Evolutionary conservation across 2,888 invertebrate species (phyloP), one percentile per base, ranked within the genome.

Genomic region (Suillia variegata): DNA sequence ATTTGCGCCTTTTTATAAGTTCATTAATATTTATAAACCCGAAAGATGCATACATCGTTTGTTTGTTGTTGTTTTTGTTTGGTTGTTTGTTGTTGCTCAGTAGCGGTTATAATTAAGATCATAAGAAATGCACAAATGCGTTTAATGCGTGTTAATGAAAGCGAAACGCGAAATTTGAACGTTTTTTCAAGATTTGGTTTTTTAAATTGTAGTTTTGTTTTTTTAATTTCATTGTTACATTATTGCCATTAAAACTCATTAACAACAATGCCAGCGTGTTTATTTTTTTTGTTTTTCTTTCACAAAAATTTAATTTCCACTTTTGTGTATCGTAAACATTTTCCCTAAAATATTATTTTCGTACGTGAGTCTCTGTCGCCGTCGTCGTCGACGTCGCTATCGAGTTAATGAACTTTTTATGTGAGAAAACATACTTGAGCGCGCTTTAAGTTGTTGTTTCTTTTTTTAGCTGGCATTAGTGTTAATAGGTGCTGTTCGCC

Each of bases 161-260:
- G 52, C 52, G 52, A 53, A 53, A 53, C 52, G 52, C 52, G 52
- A 10, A 31, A 15, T 54, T 56, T 60, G 10, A 6, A 12, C 26
- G 31, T 20, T 47, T 52, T 18, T 22, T 51, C 45, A n/a, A n/a
- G n/a, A n/a, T 47, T 47, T 45, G 42, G 38, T 54, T 12, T 45
- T 54, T 20, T 38, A 26, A 24, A 42, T 54, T 45, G 42, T 31
- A 51, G 31, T 51, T 51, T 33, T 49, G 15, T 38, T 38, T 13
- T 38, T 51, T 26, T 54, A 26, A 20, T 6, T 45, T 55, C n/a
- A 22, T 45, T 52, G 10, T 49, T 15, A 26, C 34, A 21, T 33
- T 50, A 21, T 42, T 13, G 15, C 42, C 24, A n/a, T 59, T 52
- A 13, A n/a, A 49, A 48, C 42, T 21, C 38, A 10, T 48, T 47